Evolutionary conservation across 1,140 invertebrate species (phyloP).

Genomic region (Lethocerus indicus): DNA sequence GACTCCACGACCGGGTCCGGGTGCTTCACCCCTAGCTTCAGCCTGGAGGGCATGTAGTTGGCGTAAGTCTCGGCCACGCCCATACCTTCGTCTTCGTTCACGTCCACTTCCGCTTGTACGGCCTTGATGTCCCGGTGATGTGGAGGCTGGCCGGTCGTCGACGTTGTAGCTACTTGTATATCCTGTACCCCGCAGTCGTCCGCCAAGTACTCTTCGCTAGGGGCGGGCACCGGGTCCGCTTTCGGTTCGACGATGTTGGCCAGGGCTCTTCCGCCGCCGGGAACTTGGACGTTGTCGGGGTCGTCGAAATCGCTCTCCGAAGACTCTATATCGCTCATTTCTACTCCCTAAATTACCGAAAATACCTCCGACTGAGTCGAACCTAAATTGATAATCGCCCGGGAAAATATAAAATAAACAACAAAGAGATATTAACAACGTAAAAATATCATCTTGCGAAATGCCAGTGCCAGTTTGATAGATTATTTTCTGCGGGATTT

Average conservation of each 20-base stretch:
- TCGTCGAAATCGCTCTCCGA: constrained; percentile 11
- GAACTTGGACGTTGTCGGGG: constrained; percentile 9
- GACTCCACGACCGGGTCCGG: constrained; percentile 99
- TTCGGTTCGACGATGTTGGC: not conserved
- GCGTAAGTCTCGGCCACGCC: constrained; percentile 97
- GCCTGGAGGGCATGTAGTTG: constrained; percentile 93
- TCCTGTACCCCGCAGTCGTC: not conserved
- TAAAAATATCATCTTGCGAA: too few relatives aligned
- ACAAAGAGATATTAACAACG: too few relatives aligned
- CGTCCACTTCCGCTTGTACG: constrained; percentile 46
- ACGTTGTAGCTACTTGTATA: not conserved
- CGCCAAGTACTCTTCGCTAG: not conserved
- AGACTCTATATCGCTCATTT: too few relatives aligned
- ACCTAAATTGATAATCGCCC: too few relatives aligned
- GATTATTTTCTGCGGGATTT: too few relatives aligned
- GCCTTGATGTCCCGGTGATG: not conserved
- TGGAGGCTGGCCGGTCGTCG: not conserved
- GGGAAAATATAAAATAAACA: too few relatives aligned
- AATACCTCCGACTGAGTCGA: too few relatives aligned
- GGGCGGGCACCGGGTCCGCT: too few relatives aligned
- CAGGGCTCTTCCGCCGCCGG: constrained; percentile 11
- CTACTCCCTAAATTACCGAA: too few relatives aligned
- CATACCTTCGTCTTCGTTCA: constrained; percentile 89
- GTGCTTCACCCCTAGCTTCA: constrained; percentile 88
- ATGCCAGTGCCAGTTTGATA: too few relatives aligned